A percentile compares a stretch with the other conserved stretches of the same genome.
Evolutionary conservation across 2,888 invertebrate species (phyloP).

Genomic region (Erynnis tages): DNA sequence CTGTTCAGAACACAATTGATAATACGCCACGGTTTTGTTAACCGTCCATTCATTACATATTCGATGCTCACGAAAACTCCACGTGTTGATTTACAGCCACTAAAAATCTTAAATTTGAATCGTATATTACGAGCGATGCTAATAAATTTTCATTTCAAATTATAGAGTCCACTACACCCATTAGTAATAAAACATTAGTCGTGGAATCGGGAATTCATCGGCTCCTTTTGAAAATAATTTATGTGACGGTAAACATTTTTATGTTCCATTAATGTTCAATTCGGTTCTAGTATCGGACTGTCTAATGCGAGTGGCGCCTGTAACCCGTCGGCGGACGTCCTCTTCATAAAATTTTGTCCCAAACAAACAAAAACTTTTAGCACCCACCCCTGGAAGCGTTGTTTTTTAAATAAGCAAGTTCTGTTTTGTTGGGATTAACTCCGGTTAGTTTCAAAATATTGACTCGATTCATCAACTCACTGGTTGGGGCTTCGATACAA

Average conservation of each 20-base stretch:
- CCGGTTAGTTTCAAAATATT: slow-evolving; percentile 61
- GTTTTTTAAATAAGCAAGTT: slow-evolving; percentile 72
- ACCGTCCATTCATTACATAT: slow-evolving; percentile 48
- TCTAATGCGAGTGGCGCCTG: slow-evolving; percentile 76
- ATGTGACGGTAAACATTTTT: slow-evolving; percentile 76
- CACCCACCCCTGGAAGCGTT: slow-evolving; percentile 54
- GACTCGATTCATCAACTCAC: slow-evolving; percentile 43
- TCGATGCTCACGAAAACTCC: slow-evolving; percentile 44
- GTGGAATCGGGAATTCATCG: slow-evolving; percentile 70
- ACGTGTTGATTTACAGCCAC: slow-evolving; percentile 48
- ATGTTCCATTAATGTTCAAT: slow-evolving; percentile 73
- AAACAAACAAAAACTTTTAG: slow-evolving; percentile 71
- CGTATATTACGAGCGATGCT: slow-evolving; percentile 46
- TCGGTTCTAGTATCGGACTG: slow-evolving; percentile 69
- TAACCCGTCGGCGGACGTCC: slow-evolving; percentile 63
- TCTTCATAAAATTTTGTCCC: slow-evolving; percentile 68
- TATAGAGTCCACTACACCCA: slow-evolving; percentile 59
- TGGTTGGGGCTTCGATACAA: slow-evolving; percentile 30
- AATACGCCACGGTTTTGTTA: slow-evolving; percentile 58
- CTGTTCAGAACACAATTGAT: slow-evolving; percentile 59
- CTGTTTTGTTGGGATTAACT: slow-evolving; percentile 63
- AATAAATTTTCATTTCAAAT: slow-evolving; percentile 55
- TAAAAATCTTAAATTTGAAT: slow-evolving; percentile 49
- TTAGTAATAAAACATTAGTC: slow-evolving; percentile 71
- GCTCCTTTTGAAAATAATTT: slow-evolving; percentile 73